These are phyloP conservation scores for Catajapyx aquilonaris DNA, from an alignment of 1,140 invertebrate species.

Conservation along the genomic window DNA sequence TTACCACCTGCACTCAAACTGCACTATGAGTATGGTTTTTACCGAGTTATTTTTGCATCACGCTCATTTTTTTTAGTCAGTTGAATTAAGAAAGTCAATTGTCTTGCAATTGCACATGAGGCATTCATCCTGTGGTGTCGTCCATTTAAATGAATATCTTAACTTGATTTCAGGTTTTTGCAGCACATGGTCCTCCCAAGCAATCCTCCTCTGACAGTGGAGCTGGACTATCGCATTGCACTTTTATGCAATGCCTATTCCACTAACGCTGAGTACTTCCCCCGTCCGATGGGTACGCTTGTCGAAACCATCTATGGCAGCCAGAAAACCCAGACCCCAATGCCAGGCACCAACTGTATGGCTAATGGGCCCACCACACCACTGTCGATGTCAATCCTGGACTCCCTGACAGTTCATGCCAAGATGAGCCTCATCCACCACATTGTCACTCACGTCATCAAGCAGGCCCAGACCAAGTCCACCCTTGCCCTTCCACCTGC, in stretches of 20 bases:
- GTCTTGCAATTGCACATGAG: too few relatives aligned
- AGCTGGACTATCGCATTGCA: conserved; percentile 70
- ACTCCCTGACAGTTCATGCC: conserved; percentile 87
- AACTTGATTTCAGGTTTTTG: conserved; percentile 36
- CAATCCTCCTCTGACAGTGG: conserved; percentile 34
- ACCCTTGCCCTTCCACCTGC: conserved; percentile 67
- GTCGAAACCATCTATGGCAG: conserved; percentile 71
- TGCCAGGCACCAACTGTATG: conserved; percentile 25
- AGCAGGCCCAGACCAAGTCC: conserved; percentile 64
- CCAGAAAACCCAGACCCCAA: conserved; percentile 27
- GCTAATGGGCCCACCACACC: conserved; percentile 50
- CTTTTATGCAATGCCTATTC: conserved; percentile 87
- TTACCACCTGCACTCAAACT: conserved; percentile 62
- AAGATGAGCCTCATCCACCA: conserved; percentile 96
- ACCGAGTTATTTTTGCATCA: too few relatives aligned
- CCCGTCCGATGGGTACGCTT: conserved; percentile 64
- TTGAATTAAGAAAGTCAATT: too few relatives aligned
- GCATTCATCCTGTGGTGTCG: too few relatives aligned
- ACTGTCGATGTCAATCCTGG: conserved; percentile 73
- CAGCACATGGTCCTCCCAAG: conserved; percentile 58
- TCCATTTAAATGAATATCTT: conserved; percentile 7
- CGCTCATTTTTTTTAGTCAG: too few relatives aligned
- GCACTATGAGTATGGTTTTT: conserved; percentile 49
- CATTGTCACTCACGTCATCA: conserved; percentile 73
- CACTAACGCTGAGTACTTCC: conserved; percentile 65